Base-by-base conservation (phyloP, 2,113 vertebrate species). In the Butorides virescens region DNA sequence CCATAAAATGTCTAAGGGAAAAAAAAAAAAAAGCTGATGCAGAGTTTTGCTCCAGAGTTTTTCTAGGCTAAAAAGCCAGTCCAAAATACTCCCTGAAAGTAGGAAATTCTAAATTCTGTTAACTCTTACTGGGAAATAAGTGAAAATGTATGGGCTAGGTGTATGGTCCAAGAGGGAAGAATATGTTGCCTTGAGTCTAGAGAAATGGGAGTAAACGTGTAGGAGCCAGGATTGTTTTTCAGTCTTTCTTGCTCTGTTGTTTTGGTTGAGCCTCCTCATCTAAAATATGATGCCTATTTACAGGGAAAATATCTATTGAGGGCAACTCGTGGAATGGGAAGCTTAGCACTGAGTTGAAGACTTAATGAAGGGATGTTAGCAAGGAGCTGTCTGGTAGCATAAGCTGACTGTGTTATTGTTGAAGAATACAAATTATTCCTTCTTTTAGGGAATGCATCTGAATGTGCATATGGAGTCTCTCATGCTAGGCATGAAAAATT, bases 371-470 rank as follows among this genome's bases (percentile, higher is more conserved):
- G 73, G 73, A 79, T 91, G 85, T 85, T 90, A 88, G 74, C 88
- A 85, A 91, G 92, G 77, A 75, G 85, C 84, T 94, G 81, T 82
- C 77, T 93, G 86, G 47, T 76, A 94, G 77, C 80, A 75, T 81
- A 65, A 59, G 49, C 74, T 73, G 80, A 9, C 30, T 39, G 84
- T 1, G 2, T 7, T 72, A 15, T 61, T 61, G 56, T 61, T 65
- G 65, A 56, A 63, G 81, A 95, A 85, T 44, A 88, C 50, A 58
- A 61, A 94, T 94, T 89, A 70, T 82, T 68, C 26, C 66, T 27
- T 46, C 68, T 36, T 34, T 37, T 39, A 49, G 39, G 49, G 61
- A 63, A 22, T 36, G 37, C 61, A 36, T 42, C 2, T 7, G 9
- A 39, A 14, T 9, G 5, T 56, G 36, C 36, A 13, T 25, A 32